A percentile compares a stretch with the other conserved stretches of the same genome.
phyloP scores from a whole-genome alignment of 2,797 vertebrate species.

The Craterocephalus amniculus region DNA sequence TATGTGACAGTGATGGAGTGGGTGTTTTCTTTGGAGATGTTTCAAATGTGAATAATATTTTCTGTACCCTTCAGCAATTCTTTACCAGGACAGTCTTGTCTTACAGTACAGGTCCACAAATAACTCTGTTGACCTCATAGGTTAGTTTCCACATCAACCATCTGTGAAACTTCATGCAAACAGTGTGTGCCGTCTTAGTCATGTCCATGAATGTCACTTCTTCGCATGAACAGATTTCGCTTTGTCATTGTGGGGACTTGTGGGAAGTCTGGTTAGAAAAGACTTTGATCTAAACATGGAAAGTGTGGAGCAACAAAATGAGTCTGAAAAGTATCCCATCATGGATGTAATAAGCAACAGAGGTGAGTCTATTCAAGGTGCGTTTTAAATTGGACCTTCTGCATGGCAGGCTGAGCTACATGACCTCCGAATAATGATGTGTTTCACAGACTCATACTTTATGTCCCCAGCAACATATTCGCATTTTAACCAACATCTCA shows the following conservation, averaged over 20 bases:
- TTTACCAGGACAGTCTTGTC: background rate
- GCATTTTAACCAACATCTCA: constrained; percentile 58
- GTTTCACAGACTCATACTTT: constrained; percentile 36
- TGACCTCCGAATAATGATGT: constrained; percentile 44
- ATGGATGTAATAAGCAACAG: background rate
- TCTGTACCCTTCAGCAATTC: background rate
- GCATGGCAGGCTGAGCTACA: constrained; percentile 29
- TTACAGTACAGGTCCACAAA: background rate
- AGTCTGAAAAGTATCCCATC: background rate
- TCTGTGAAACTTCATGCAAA: background rate
- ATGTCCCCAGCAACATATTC: constrained; percentile 42
- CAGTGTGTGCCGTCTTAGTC: background rate
- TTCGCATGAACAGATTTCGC: background rate
- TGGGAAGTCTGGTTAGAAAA: background rate
- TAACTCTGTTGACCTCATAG: background rate
- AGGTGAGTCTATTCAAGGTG: background rate
- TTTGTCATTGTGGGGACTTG: background rate
- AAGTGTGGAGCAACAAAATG: background rate
- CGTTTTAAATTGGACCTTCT: constrained; percentile 21
- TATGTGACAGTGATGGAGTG: background rate
- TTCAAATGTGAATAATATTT: background rate
- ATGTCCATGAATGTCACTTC: background rate
- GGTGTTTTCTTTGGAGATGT: background rate
- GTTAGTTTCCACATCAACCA: background rate
- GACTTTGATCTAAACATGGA: background rate